Evolutionary conservation across 64 coral and sea anemone genomes (phyloP).

Genomic region (Platygyra sinensis): DNA sequence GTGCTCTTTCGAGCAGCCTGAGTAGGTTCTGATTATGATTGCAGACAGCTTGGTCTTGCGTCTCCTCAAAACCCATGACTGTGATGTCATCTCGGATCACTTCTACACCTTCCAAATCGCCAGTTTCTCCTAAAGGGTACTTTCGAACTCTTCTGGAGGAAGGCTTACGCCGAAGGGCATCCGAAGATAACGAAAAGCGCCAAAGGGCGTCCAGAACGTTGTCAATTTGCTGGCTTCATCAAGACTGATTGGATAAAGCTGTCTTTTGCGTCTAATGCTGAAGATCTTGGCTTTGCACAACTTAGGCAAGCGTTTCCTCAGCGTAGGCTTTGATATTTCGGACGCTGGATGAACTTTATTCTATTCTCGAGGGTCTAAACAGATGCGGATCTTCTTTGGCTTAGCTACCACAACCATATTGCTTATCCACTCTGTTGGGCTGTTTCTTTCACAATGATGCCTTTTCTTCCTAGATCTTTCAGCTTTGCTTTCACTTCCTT

Average conservation of each 20-base stretch:
- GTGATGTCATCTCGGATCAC: constrained; percentile 43
- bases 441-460: constrained; percentile 20
- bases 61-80: constrained; percentile 31
- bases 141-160: constrained; percentile 42
- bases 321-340: constrained; percentile 52
- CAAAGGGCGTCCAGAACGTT: constrained; percentile 66
- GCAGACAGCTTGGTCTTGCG: constrained; percentile 10
- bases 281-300: constrained; percentile 49
- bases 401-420: constrained; percentile 61
- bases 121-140: background rate
- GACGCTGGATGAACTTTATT: constrained; percentile 58
- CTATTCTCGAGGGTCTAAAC: constrained; percentile 33
- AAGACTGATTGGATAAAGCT: constrained; percentile 39
- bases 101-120: constrained; percentile 31
- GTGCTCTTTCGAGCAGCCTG: constrained; percentile 32
- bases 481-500: constrained; percentile 47
- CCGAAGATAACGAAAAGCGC: constrained; percentile 17
- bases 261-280: constrained; percentile 32
- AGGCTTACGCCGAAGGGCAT: constrained; percentile 40
- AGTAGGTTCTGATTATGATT: constrained; percentile 40
- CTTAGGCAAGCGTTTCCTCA: constrained; percentile 31
- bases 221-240: constrained; percentile 44
- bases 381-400: constrained; percentile 57
- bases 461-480: constrained; percentile 47
- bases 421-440: constrained; percentile 66